These are phyloP conservation scores for Chaetops frenatus DNA, from an alignment of 2,113 vertebrate genomes.

Conservation along the genomic window DNA sequence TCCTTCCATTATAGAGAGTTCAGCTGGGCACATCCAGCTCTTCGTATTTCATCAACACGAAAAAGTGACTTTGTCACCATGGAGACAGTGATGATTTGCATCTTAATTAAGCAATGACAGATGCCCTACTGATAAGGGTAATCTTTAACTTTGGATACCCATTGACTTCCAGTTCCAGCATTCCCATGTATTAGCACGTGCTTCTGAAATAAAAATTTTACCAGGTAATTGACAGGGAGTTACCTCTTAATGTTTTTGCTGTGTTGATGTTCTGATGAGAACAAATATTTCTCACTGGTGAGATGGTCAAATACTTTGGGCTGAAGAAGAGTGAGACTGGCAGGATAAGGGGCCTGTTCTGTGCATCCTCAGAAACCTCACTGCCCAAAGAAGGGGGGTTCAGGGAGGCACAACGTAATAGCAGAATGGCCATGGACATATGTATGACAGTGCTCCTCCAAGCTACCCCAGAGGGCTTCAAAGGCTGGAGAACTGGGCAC, in stretches of 20 bases:
- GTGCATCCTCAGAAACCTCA: not conserved
- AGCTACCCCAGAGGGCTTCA: not conserved
- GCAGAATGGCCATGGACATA: not conserved
- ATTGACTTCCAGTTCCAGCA: not conserved
- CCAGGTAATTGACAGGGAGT: not conserved
- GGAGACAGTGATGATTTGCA: conserved; percentile 23
- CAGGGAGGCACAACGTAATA: not conserved
- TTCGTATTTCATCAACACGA: not conserved
- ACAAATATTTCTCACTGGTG: not conserved
- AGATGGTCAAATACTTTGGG: not conserved
- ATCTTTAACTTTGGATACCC: not conserved
- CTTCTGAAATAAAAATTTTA: not conserved
- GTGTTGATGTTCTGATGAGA: not conserved
- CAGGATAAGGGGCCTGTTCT: not conserved
- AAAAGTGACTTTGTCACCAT: not conserved
- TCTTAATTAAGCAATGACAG: conserved; percentile 39
- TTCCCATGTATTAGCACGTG: not conserved
- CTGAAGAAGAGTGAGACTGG: not conserved
- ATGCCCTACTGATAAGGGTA: conserved; percentile 5
- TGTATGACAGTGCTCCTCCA: not conserved
- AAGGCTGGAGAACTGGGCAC: not conserved
- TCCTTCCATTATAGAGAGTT: not conserved
- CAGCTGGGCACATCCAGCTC: not conserved
- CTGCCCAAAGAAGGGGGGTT: fast-evolving
- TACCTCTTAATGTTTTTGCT: not conserved